Evolutionary conservation across 2,113 vertebrate genomes (phyloP), one percentile per base, ranked within the genome.

Genomic region (Lampris incognitus): DNA sequence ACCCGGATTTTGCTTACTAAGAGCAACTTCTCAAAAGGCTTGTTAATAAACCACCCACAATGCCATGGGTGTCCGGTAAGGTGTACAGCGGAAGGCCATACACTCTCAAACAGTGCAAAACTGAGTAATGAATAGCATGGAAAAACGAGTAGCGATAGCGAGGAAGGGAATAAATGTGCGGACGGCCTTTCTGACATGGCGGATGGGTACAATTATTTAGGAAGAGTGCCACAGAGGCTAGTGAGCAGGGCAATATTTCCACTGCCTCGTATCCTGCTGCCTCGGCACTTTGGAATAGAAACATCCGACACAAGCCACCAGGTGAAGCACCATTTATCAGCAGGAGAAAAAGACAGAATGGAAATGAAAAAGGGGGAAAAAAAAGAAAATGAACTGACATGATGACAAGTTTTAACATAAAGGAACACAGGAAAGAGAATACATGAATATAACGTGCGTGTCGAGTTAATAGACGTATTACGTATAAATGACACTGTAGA

Each of bases 31-130:
- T 76, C 72, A 72, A 11, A 78, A 58, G 68, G 79, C 77, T 87
- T 37, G 57, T 89, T 88, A 91, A 85, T 82, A 82, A 85, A 89
- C 81, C 77, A 85, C 85, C 80, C 76, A 81, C 73, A 80, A 76
- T 81, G 78, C 68, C 40, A 60, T 13, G 79, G 60, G 64, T 50
- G 73, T 49, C 61, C 42, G 1, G 49, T 59, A 55, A 72, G 41
- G 55, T 78, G 46, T 65, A 62, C 63, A 63, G 48, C 74, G 61
- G 63, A 24, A 24, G 68, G 44, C 44, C 44, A n/a, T 57, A 64
- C 69, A 7, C 44, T 52, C 10, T 2, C 59, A 72, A 66, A 59
- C 41, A 56, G 41, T 24, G 42, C 52, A 40, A 37, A 40, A 39
- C 73, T 85, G 79, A 90, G 86, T 87, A 90, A 89, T 87, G 85